Evolutionary conservation across 2,797 vertebrate species (phyloP).

Genomic region (Ctenopoma kingsleyae): DNA sequence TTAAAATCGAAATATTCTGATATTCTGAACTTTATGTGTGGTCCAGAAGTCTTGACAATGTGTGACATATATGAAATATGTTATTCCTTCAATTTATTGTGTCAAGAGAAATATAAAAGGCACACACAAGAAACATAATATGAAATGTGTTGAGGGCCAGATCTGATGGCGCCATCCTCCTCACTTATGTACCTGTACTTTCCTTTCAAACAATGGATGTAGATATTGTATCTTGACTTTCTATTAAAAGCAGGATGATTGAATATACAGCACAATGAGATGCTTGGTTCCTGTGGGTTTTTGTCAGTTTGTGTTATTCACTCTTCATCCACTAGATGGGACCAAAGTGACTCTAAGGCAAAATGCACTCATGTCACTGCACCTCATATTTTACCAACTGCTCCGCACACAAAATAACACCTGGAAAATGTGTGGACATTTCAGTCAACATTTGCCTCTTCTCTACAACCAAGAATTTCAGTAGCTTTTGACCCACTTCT

Average conservation of each 20-base stretch:
- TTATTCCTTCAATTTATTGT: constrained; percentile 81
- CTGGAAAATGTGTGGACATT: neutral
- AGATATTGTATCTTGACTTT: constrained; percentile 98
- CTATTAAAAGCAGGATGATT: constrained; percentile 99
- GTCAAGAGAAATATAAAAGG: constrained; percentile 76
- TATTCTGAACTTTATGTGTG: constrained; percentile 77
- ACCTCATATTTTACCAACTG: neutral
- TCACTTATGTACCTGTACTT: constrained; percentile 89
- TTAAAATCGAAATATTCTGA: constrained; percentile 75
- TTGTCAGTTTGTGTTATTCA: constrained; percentile 37
- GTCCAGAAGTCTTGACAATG: constrained; percentile 80
- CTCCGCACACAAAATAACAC: neutral
- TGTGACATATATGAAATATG: constrained; percentile 83
- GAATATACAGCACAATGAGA: constrained; percentile 79
- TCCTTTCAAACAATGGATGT: constrained; percentile 94
- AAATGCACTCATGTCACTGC: neutral
- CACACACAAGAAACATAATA: constrained; percentile 66
- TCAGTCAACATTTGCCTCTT: neutral
- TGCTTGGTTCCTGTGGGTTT: constrained; percentile 40
- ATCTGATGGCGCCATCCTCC: constrained; percentile 76
- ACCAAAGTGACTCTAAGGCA: constrained; percentile 28
- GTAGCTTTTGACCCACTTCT: no score
- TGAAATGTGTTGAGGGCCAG: constrained; percentile 78
- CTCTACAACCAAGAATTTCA: neutral
- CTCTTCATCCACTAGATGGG: constrained; percentile 62